These are phyloP conservation scores for Drosophila paramelanica DNA, from an alignment of 2,888 invertebrate genomes.

Conservation along the genomic window DNA sequence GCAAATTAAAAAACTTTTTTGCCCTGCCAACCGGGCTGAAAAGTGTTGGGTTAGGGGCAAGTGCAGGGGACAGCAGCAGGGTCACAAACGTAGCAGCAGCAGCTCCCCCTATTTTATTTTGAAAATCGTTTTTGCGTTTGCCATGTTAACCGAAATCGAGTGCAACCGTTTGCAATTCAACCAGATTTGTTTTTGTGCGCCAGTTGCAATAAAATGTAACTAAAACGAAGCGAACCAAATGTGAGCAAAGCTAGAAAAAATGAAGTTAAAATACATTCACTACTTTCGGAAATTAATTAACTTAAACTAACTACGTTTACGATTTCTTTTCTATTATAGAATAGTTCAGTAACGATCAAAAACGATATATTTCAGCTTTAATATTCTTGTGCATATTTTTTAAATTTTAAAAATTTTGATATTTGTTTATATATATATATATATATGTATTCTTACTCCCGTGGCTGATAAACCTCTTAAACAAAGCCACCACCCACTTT, in stretches of 20 bases:
- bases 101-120: conserved; percentile 23
- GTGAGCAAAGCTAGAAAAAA: not conserved
- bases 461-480: not conserved
- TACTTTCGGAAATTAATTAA: conserved; percentile 11
- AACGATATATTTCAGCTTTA: no score
- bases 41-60: not conserved
- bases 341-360: no score
- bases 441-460: not conserved
- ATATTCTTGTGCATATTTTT: no score
- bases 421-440: not conserved
- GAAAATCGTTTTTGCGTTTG: conserved; percentile 44
- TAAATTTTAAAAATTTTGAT: not conserved
- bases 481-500: not conserved
- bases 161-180: conserved; percentile 28
- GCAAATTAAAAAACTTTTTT: conserved; percentile 80
- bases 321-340: not conserved
- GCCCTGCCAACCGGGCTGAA: conserved; percentile 20
- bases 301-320: conserved; percentile 1
- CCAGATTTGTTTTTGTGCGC: conserved; percentile 12
- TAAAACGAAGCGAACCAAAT: conserved; percentile 5
- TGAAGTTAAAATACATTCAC: not conserved
- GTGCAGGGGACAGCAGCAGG: not conserved
- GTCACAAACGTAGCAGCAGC: conserved; percentile 5
- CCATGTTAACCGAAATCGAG: conserved; percentile 54
- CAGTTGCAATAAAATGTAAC: not conserved